Conservation (phyloP, 2,797 vertebrate genomes). For the Syngnathus rostellatus region DNA sequence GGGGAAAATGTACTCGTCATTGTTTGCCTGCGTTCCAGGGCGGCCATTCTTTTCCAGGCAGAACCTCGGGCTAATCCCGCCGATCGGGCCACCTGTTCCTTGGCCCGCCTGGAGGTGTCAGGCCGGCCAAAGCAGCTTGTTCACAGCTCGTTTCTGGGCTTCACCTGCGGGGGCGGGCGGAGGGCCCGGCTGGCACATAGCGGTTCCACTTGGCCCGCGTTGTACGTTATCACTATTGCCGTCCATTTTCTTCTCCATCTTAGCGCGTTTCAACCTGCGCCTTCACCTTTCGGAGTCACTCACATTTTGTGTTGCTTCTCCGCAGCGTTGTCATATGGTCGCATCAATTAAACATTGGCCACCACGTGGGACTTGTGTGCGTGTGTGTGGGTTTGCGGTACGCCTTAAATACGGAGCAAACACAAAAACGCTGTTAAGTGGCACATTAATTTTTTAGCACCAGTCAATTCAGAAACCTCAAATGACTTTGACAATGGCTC, state of each 20-base stretch:
- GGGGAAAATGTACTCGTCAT: background rate
- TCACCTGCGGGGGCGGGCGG: constrained; percentile 63
- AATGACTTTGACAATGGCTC: constrained; percentile 38
- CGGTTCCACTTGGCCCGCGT: constrained; percentile 2
- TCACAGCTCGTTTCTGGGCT: constrained; percentile 65
- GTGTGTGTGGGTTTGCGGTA: too few species aligned
- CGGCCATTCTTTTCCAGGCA: background rate
- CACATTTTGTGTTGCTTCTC: background rate
- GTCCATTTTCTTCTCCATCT: constrained; percentile 5
- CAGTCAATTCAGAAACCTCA: constrained; percentile 64
- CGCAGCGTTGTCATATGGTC: constrained; percentile 37
- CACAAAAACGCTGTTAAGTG: constrained; percentile 66
- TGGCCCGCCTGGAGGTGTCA: constrained; percentile 48
- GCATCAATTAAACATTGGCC: constrained; percentile 63
- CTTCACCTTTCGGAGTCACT: background rate
- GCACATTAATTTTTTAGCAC: constrained; percentile 65
- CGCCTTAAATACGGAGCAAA: constrained; percentile 54
- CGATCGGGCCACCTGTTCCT: constrained; percentile 60
- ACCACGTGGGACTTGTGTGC: constrained; percentile 51
- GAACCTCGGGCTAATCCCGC: constrained; percentile 26
- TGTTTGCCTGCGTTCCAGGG: background rate
- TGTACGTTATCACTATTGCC: background rate
- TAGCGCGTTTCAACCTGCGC: background rate
- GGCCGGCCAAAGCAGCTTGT: constrained; percentile 66
- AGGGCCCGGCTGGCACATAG: constrained; percentile 46